Percentiles rank a stretch among this genome's conserved stretches.
Conservation (phyloP, 2,797 vertebrate genomes). For the Phalloptychus januarius region DNA sequence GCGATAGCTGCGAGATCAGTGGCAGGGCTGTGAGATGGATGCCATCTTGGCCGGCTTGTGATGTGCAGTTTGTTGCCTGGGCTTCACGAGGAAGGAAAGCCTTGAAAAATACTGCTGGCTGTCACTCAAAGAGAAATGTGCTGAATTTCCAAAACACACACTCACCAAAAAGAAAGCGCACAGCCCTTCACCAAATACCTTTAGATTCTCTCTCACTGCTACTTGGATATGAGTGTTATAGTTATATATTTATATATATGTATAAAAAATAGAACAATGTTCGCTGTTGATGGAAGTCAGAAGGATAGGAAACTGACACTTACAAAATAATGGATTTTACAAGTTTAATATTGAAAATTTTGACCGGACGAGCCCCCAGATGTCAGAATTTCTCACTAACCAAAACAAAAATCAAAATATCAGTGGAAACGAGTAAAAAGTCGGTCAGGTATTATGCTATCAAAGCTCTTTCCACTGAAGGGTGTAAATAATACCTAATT, state of each 20-base stretch:
- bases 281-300: not conserved
- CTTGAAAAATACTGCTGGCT: slow-evolving; percentile 78
- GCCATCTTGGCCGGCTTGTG: slow-evolving; percentile 78
- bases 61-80: slow-evolving; percentile 79
- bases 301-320: not conserved
- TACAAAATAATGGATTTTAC: not conserved
- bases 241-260: slow-evolving; percentile 13
- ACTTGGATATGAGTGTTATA: slow-evolving; percentile 20
- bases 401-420: not conserved
- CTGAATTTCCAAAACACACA: slow-evolving; percentile 53
- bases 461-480: not conserved
- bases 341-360: not conserved
- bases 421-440: not conserved
- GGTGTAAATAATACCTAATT: not conserved
- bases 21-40: slow-evolving; percentile 76
- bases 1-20: slow-evolving; percentile 76
- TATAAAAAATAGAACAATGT: slow-evolving; percentile 21
- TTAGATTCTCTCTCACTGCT: slow-evolving; percentile 55
- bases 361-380: not conserved
- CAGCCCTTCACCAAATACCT: slow-evolving; percentile 56
- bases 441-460: not conserved
- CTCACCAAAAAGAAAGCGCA: slow-evolving; percentile 4
- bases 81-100: slow-evolving; percentile 73
- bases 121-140: slow-evolving; percentile 77
- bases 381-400: not conserved